Evolutionary conservation across 2,113 vertebrate genomes (phyloP).

Genomic region (Dromas ardeola): DNA sequence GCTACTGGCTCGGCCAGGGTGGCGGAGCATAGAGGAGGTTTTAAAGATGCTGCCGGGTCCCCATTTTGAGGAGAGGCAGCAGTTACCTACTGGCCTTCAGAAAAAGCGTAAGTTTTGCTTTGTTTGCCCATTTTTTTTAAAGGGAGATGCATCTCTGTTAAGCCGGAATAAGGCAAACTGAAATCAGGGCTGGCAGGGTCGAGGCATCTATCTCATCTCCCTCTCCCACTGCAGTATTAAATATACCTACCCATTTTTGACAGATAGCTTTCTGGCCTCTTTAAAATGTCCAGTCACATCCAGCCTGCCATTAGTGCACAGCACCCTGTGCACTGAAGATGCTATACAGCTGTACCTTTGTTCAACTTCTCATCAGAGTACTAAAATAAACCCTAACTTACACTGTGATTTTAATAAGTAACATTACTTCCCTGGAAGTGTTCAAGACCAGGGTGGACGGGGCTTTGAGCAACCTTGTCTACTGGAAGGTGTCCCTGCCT

Average conservation of each 20-base stretch:
- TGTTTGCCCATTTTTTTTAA: background rate
- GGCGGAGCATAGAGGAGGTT: slow-evolving; percentile 97
- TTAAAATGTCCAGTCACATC: background rate
- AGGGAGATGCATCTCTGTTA: background rate
- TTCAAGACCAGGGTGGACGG: too few relatives aligned
- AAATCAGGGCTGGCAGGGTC: background rate
- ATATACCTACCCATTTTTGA: background rate
- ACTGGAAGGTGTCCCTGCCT: too few relatives aligned
- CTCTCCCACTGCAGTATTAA: background rate
- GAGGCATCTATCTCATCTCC: background rate
- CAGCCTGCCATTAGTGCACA: background rate
- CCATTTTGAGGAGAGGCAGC: slow-evolving; percentile 96
- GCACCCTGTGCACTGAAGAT: background rate
- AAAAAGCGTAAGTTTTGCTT: slow-evolving; percentile 76
- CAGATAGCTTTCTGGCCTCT: background rate
- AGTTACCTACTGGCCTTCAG: slow-evolving; percentile 85
- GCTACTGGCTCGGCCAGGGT: slow-evolving; percentile 90
- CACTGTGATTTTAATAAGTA: background rate
- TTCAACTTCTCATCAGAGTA: background rate
- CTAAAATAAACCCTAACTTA: background rate
- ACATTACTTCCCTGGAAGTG: background rate
- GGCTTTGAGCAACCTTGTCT: too few relatives aligned
- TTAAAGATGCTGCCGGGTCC: slow-evolving; percentile 95
- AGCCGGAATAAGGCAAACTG: background rate
- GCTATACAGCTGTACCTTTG: background rate